Conservation (phyloP, 2,797 vertebrate genomes). For the Megaceryle alcyon region DNA sequence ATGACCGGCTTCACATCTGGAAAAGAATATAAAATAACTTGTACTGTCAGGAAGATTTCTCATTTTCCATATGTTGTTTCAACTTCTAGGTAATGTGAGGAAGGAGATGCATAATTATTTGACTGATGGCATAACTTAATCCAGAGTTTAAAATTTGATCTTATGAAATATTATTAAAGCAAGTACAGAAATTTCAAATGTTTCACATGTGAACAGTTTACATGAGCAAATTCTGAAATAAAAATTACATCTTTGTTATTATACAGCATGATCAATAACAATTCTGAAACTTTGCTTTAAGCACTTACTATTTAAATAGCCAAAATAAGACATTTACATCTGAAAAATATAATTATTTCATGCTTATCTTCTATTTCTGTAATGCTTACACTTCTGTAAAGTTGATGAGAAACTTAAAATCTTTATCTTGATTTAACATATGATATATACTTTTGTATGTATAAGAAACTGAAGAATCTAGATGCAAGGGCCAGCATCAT, state of each 20-base stretch:
- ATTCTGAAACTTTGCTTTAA: not conserved
- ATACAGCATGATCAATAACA: not conserved
- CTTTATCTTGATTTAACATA: not conserved
- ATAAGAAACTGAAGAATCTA: not conserved
- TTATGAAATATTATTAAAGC: not conserved
- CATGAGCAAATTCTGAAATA: not conserved
- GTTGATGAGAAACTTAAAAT: not conserved
- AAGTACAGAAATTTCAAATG: not conserved
- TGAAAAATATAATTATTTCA: not conserved
- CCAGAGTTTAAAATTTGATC: not conserved
- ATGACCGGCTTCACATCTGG: conserved; percentile 13
- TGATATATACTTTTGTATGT: not conserved
- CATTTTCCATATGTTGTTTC: conserved; percentile 28
- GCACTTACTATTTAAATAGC: not conserved
- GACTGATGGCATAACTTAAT: not conserved
- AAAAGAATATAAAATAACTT: conserved; percentile 11
- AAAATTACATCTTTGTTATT: not conserved
- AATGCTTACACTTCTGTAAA: not conserved
- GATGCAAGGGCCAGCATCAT: not conserved
- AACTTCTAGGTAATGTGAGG: not conserved
- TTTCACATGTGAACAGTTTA: not conserved
- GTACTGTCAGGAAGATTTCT: conserved; percentile 14
- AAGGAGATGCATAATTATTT: conserved; percentile 4
- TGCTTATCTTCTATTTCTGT: not conserved
- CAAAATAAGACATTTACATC: not conserved